A percentile compares a stretch with the other conserved stretches of the same genome.
phyloP scores from a whole-genome alignment of 1,140 invertebrate genomes.

The Drosophila mojavensis region DNA sequence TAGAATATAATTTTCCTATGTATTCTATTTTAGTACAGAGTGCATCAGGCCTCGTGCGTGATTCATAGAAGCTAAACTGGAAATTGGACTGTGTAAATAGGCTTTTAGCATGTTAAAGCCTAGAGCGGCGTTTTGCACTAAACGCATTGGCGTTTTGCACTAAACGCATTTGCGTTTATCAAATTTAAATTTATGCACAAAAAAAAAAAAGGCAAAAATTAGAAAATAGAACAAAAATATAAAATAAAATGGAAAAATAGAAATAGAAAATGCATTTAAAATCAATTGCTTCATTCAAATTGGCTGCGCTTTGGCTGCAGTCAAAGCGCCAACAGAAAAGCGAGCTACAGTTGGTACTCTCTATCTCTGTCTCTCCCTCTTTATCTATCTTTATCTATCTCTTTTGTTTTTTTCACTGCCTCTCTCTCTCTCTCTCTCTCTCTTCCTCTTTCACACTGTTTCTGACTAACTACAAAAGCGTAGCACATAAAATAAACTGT shows the following conservation, averaged over 20 bases:
- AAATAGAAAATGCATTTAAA: slow-evolving; percentile 14
- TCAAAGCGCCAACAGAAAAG: not conserved
- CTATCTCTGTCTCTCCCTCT: not conserved
- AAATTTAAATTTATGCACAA: not conserved
- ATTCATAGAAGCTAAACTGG: slow-evolving; percentile 30
- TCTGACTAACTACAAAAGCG: slow-evolving; percentile 34
- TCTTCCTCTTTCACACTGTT: slow-evolving; percentile 9
- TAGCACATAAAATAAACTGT: slow-evolving; percentile 71
- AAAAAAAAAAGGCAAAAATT: not conserved
- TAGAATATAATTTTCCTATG: no score
- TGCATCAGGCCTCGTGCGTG: not conserved
- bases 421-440: not conserved
- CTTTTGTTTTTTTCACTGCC: slow-evolving; percentile 6
- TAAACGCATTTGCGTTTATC: no score
- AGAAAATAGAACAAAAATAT: not conserved
- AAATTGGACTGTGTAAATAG: not conserved
- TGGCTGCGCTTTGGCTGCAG: slow-evolving; percentile 2
- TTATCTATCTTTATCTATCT: not conserved
- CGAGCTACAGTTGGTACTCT: slow-evolving; percentile 1
- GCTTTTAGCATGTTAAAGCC: not conserved
- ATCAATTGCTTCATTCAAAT: slow-evolving; percentile 11
- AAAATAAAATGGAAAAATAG: not conserved
- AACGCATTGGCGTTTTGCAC: no score
- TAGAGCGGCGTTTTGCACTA: no score
- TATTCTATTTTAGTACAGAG: no score